Conservation (phyloP, 2,113 vertebrate genomes). For the Elachura formosa region DNA sequence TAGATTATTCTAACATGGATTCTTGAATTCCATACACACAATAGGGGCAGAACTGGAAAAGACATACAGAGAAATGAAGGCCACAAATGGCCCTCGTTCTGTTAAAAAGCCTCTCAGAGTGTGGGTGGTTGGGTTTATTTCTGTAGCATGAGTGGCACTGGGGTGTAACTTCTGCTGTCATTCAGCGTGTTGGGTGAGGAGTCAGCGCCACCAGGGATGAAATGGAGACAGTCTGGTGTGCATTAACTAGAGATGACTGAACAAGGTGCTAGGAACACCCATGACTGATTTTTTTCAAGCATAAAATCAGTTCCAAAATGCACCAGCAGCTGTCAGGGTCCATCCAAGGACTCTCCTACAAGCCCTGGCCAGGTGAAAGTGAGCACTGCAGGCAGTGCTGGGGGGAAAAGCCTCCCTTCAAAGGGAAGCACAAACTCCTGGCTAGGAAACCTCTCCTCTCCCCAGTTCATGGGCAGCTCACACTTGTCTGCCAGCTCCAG, state of each 20-base stretch:
- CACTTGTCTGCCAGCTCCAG: not conserved
- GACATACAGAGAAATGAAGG: not conserved
- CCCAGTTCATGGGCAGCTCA: not conserved
- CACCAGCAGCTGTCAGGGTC: not conserved
- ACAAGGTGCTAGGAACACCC: not conserved
- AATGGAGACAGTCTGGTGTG: not conserved
- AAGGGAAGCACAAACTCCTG: not conserved
- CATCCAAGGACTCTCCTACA: not conserved
- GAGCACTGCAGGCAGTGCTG: not conserved
- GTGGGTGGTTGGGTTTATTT: not conserved
- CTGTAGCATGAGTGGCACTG: not conserved
- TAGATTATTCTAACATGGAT: not conserved
- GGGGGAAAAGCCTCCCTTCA: not conserved
- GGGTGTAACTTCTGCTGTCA: not conserved
- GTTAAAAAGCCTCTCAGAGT: not conserved
- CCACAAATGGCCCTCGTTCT: not conserved
- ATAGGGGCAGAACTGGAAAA: not conserved
- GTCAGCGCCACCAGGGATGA: not conserved
- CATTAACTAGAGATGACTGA: not conserved
- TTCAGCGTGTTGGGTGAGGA: not conserved
- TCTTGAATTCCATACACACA: conserved; percentile 1
- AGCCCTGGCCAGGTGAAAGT: not conserved
- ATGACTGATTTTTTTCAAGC: not conserved
- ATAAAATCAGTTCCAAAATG: not conserved
- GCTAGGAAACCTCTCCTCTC: not conserved